These are phyloP conservation scores for Eulemur macaco DNA, from an alignment of 2,113 vertebrate species.

Conservation along the genomic window DNA sequence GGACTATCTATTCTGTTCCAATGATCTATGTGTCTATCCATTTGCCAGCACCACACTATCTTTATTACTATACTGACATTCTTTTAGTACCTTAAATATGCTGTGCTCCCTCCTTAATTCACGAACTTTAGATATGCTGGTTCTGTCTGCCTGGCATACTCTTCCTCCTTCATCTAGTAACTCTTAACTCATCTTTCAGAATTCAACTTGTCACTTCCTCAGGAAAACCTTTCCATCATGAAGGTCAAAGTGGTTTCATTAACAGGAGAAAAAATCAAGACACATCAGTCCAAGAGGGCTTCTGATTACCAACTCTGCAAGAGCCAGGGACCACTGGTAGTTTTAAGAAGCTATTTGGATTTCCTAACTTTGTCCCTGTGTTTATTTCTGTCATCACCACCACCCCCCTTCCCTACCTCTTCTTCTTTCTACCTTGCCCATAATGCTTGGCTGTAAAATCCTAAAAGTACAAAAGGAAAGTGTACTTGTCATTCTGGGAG, in stretches of 20 bases:
- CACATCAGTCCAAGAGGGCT: neutral
- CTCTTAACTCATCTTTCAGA: conserved; percentile 21
- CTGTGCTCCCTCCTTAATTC: neutral
- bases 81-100: neutral
- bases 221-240: neutral
- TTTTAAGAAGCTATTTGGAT: neutral
- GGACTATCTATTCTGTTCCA: neutral
- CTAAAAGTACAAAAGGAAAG: neutral
- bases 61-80: neutral
- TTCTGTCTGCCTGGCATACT: neutral
- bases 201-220: conserved; percentile 12
- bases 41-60: neutral
- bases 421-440: neutral
- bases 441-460: neutral
- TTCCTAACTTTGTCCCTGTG: neutral
- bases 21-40: neutral
- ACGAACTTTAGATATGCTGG: neutral
- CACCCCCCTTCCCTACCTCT: neutral
- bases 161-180: neutral
- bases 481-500: neutral
- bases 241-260: neutral
- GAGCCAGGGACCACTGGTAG: neutral
- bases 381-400: neutral
- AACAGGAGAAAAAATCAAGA: conserved; percentile 3
- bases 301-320: neutral